Conservation (phyloP, 2,797 vertebrate species). For the Myiotriccus ornatus region DNA sequence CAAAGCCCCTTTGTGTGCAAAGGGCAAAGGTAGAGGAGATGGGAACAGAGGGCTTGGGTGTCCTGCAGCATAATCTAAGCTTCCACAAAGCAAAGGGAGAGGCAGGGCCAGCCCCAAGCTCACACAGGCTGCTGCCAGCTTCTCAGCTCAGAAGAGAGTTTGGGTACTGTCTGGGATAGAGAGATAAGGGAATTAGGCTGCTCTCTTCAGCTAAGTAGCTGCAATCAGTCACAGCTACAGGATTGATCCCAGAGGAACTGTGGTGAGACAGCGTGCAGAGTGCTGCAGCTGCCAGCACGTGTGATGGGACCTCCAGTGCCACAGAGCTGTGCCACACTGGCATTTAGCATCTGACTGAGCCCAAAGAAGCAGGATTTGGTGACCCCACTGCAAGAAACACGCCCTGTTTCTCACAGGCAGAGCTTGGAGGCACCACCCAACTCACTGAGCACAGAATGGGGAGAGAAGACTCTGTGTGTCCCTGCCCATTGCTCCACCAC, state of each 20-base stretch:
- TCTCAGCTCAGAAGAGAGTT: slow-evolving; percentile 22
- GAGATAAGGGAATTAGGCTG: slow-evolving; percentile 62
- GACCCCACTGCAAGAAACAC: neutral
- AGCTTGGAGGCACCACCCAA: neutral
- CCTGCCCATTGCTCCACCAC: neutral
- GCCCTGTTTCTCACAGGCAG: neutral
- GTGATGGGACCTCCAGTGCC: neutral
- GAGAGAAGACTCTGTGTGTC: neutral
- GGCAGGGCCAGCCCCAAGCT: neutral
- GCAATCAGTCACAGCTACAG: slow-evolving; percentile 51
- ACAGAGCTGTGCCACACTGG: rapidly evolving
- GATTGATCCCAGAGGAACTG: slow-evolving; percentile 27
- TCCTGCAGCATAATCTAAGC: slow-evolving; percentile 40
- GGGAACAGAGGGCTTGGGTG: neutral
- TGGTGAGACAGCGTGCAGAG: neutral
- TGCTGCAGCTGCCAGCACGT: neutral
- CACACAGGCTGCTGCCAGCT: slow-evolving; percentile 16
- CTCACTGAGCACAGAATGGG: neutral
- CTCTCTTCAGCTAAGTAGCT: slow-evolving; percentile 57
- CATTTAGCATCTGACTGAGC: neutral
- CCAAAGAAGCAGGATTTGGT: neutral
- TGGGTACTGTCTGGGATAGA: slow-evolving; percentile 22
- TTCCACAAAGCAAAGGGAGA: slow-evolving; percentile 35
- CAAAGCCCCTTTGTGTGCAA: slow-evolving; percentile 52
- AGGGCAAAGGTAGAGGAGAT: slow-evolving; percentile 62